phyloP scores from a whole-genome alignment of 1,140 invertebrate genomes.

The Scaptomyza hsui region DNA sequence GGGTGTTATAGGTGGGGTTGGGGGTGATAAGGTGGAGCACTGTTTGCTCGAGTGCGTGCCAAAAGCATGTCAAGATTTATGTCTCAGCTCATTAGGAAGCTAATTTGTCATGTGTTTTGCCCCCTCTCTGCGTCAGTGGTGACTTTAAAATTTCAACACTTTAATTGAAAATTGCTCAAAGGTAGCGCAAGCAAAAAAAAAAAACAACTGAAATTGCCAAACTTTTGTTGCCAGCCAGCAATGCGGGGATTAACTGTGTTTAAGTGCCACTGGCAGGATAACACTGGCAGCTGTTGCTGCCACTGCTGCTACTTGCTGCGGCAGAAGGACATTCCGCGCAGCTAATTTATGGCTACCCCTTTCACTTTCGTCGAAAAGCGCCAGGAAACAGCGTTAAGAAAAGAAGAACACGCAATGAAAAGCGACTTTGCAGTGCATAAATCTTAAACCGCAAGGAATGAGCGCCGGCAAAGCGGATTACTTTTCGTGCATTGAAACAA shows the following conservation, averaged over 20 bases:
- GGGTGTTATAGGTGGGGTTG: not conserved
- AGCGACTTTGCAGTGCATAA: slow-evolving; percentile 78
- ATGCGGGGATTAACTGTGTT: slow-evolving; percentile 75
- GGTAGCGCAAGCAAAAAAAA: slow-evolving; percentile 11
- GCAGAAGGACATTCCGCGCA: slow-evolving; percentile 51
- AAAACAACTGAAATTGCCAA: slow-evolving; percentile 58
- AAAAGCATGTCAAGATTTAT: slow-evolving; percentile 73
- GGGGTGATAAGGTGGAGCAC: not conserved
- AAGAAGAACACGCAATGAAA: slow-evolving; percentile 45
- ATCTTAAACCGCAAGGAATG: slow-evolving; percentile 76
- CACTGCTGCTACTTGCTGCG: not conserved
- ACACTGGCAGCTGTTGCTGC: not conserved
- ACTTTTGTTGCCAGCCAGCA: slow-evolving; percentile 61
- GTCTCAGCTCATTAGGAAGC: slow-evolving; percentile 78
- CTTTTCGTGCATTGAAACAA: slow-evolving; percentile 76
- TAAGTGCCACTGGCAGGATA: slow-evolving; percentile 56
- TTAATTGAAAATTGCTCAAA: slow-evolving; percentile 65
- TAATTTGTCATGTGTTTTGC: slow-evolving; percentile 75
- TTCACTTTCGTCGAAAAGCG: slow-evolving; percentile 52
- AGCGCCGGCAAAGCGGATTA: slow-evolving; percentile 71
- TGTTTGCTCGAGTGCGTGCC: slow-evolving; percentile 42
- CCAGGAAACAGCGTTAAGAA: slow-evolving; percentile 17
- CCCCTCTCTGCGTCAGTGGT: not conserved
- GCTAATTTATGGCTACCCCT: slow-evolving; percentile 78
- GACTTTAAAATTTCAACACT: slow-evolving; percentile 78